Evolutionary conservation across 2,888 invertebrate genomes (phyloP).

Genomic region (Yponomeuta evonymella): DNA sequence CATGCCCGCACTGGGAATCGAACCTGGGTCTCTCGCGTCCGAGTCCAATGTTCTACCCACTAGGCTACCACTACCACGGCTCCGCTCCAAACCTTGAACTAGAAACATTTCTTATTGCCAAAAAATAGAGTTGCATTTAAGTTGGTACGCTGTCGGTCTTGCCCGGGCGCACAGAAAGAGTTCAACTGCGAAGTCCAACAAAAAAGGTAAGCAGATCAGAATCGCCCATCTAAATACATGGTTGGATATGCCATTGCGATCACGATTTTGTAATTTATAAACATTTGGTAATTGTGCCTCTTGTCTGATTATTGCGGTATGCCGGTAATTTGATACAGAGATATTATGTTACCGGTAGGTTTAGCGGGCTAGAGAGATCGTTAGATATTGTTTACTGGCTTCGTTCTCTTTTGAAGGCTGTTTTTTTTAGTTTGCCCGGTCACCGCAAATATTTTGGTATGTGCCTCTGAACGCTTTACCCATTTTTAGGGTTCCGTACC

Average conservation of each 20-base stretch:
- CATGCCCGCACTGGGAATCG: no score
- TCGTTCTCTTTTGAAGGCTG: neutral
- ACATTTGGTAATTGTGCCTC: slow-evolving; percentile 3
- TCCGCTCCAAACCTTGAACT: no score
- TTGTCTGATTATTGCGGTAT: slow-evolving; percentile 10
- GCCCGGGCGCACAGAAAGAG: neutral
- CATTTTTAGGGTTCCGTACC: no score
- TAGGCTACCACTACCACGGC: no score
- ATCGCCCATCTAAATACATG: slow-evolving; percentile 1
- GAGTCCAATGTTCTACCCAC: no score
- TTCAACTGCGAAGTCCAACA: neutral
- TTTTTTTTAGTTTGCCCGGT: no score
- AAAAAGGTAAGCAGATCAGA: slow-evolving; percentile 6
- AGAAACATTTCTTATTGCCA: no score
- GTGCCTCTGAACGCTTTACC: no score
- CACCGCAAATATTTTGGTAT: no score
- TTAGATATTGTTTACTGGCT: neutral
- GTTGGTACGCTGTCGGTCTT: no score
- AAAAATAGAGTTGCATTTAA: no score
- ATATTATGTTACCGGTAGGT: neutral
- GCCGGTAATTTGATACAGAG: neutral
- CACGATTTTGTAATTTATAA: slow-evolving; percentile 13
- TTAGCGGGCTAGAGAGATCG: neutral
- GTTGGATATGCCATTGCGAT: slow-evolving; percentile 4
- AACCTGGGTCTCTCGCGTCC: no score